A percentile compares a stretch with the other conserved stretches of the same genome.
phyloP scores from a whole-genome alignment of 2,113 vertebrate genomes.

The Cisticola juncidis region DNA sequence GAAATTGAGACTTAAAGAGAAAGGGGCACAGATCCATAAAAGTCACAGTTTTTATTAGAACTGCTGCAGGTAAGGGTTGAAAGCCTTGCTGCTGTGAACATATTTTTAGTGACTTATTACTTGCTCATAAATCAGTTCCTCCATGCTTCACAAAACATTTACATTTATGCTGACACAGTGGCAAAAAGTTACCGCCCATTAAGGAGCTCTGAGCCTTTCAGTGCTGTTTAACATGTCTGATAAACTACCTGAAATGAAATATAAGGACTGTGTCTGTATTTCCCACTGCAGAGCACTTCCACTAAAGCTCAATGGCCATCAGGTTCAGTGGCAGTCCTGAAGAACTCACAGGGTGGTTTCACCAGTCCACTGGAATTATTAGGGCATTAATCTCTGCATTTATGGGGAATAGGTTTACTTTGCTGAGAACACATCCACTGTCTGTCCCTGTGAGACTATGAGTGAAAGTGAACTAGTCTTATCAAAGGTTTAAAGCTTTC shows the following conservation, averaged over 20 bases:
- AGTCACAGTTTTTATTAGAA: slow-evolving; percentile 16
- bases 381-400: background rate
- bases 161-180: background rate
- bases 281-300: background rate
- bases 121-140: background rate
- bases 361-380: background rate
- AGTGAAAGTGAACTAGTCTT: background rate
- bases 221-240: background rate
- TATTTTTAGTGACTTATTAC: slow-evolving; percentile 16
- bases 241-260: background rate
- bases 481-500: background rate
- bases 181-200: background rate
- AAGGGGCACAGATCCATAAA: background rate
- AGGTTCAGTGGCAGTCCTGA: background rate
- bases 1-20: slow-evolving; percentile 19
- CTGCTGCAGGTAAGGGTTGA: slow-evolving; percentile 32
- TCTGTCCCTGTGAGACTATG: background rate
- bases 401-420: background rate
- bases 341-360: background rate
- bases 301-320: background rate
- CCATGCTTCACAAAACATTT: slow-evolving; percentile 1
- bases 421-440: background rate
- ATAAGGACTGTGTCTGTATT: background rate
- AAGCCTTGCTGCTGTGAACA: background rate
- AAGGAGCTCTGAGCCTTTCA: slow-evolving; percentile 8